Evolutionary conservation across 2,888 invertebrate species (phyloP), one percentile per base, ranked within the genome.

Genomic region (Actias luna): DNA sequence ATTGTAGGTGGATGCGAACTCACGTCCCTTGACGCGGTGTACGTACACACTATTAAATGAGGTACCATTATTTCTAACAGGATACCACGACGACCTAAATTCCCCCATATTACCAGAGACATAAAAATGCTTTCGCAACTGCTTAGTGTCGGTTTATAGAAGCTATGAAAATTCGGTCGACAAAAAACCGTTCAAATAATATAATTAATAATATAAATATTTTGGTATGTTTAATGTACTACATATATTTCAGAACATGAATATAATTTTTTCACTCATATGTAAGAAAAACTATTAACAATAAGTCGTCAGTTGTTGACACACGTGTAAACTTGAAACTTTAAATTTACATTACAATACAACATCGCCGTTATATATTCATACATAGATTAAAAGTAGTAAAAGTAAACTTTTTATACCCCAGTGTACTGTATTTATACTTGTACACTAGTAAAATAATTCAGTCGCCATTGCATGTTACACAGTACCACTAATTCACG

Each of bases 401-500:
- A n/a, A n/a, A n/a, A n/a, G n/a, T 71, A 71, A 69, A 73, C 71
- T 73, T 75, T 67, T 75, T 68, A 69, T 66, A 58, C 39, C 33
- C 33, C 63, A 22, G 36, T 57, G 36, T 18, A 39, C 25, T 58
- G 31, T 42, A 39, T 36, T 42, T 42, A 25, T 62, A 57, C 63
- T 66, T 66, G 57, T 60, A 60, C 66, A 63, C 55, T 63, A 65
- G 66, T 65, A 65, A 65, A 63, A 63, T 46, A 63, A 50, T 63
- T 55, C 60, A 63, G 29, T 63, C 57, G 75, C 72, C 75, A 83
- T 87, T 77, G 87, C 89, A 88, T 87, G 89, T 79, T 81, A 76
- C 77, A 76, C 76, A 70, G 64, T 69, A 69, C 70, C 76, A 76
- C 76, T 78, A 80, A 80, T 75, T 76, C 85, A 83, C 82, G 83